Evolutionary conservation across 2,113 vertebrate genomes (phyloP).

Genomic region (Triplophysa rosa): DNA sequence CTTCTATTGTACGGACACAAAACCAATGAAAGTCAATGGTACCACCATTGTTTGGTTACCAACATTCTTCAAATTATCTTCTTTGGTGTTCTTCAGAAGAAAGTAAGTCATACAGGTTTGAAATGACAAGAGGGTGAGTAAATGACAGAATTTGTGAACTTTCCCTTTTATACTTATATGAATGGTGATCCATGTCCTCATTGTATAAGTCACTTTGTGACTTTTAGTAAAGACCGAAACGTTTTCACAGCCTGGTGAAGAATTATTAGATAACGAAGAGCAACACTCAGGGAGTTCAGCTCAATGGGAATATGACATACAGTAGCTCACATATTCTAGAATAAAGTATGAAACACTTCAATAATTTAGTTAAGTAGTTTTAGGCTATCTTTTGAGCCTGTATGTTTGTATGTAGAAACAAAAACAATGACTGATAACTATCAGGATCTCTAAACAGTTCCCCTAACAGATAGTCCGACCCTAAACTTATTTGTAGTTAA

Average conservation of each 20-base stretch:
- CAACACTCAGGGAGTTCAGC: neutral
- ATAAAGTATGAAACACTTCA: neutral
- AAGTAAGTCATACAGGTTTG: no score
- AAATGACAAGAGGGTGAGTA: no score
- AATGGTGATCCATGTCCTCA: neutral
- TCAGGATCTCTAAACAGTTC: no score
- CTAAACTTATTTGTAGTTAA: no score
- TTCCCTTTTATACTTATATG: neutral
- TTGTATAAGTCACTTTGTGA: slow-evolving; percentile 3
- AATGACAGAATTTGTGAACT: neutral
- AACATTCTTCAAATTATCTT: no score
- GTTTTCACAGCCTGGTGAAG: neutral
- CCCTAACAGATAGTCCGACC: no score
- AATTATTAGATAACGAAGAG: slow-evolving; percentile 7
- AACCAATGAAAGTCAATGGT: no score
- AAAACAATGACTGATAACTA: neutral
- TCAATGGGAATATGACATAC: neutral
- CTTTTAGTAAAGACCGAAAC: slow-evolving; percentile 4
- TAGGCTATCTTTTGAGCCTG: neutral
- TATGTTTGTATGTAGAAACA: neutral
- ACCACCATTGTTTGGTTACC: no score
- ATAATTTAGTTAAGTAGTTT: neutral
- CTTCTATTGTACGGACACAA: no score
- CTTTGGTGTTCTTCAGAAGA: no score
- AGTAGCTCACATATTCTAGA: neutral